Evolutionary conservation across 2,113 vertebrate species (phyloP).

Genomic region (Neogobius melanostomus): DNA sequence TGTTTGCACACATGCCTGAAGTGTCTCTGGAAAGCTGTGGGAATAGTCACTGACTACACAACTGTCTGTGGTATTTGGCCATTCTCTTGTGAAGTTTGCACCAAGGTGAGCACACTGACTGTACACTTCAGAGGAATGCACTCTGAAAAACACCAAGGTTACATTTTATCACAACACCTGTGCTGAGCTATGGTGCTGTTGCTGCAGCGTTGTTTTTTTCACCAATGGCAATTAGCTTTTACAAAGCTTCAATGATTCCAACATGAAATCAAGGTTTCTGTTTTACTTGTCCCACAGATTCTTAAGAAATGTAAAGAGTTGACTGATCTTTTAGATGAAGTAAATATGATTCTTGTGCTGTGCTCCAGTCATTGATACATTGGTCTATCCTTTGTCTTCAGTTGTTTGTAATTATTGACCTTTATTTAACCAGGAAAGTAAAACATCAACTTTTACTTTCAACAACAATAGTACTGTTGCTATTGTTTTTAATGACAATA

Average conservation of each 20-base stretch:
- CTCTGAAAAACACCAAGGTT: constrained; percentile 37
- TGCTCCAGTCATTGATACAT: too few species aligned
- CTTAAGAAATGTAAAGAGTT: constrained; percentile 30
- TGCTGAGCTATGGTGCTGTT: background rate
- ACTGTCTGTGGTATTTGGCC: constrained; percentile 36
- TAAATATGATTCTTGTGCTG: too few species aligned
- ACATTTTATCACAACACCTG: constrained; percentile 19
- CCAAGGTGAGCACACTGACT: constrained; percentile 32
- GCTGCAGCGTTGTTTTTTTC: background rate
- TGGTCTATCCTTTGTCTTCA: too few species aligned
- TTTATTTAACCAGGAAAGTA: too few species aligned
- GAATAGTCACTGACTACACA: constrained; percentile 31
- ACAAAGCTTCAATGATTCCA: constrained; percentile 5
- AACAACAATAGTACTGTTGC: too few species aligned
- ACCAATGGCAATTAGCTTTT: constrained; percentile 6
- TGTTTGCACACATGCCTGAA: constrained; percentile 36
- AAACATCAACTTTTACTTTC: too few species aligned
- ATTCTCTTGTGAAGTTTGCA: constrained; percentile 40
- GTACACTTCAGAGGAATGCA: constrained; percentile 26
- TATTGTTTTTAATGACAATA: too few species aligned
- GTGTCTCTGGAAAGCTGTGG: constrained; percentile 47
- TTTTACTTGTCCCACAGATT: constrained; percentile 33
- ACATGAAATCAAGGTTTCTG: constrained; percentile 20
- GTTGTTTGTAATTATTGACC: too few species aligned
- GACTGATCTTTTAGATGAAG: background rate